Base-by-base conservation (phyloP, 1,140 invertebrate species). In the Heliconius hewitsoni region DNA sequence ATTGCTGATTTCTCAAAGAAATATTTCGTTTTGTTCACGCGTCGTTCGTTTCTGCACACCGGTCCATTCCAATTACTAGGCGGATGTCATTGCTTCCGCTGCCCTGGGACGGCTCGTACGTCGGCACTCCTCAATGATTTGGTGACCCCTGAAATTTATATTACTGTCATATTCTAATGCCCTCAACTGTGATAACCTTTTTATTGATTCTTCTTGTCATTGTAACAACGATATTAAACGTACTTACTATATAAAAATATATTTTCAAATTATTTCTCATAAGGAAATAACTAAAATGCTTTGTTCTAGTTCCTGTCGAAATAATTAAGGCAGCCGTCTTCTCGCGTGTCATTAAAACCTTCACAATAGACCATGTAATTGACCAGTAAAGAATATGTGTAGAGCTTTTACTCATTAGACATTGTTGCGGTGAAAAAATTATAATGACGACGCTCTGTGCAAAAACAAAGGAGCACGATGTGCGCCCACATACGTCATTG, bases 1-100 rank as follows among this genome's bases (percentile, higher is more conserved):
- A 71, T 71, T 71, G 9, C 18, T 39, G 34, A n/a, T 72, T 9
- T 39, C 57, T 6, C 34, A 37, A n/a, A 74, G 73, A 74, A 74
- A 74, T 46, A 74, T 74, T 37, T 11, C 30, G 5, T 39, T 77
- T 23, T 77, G 34, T 77, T 66, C 30, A 50, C 76, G 66, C 66
- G n/a, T 77, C 42, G 66, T 76, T 52, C 72, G 37, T 46, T 81
- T 79, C 77, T 85, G 83, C 87, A 83, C 83, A 82, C 80, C 81
- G 80, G 81, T 76, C 85, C 85, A 84, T 90, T 87, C 89, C 90
- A 91, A 91, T 93, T 93, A 91, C 89, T 84, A 86, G 90, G 82
- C 89, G 90, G 89, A 86, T 91, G 87, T 90, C 89, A 91, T 93
- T 92, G 91, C 91, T 91, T 93, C 91, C 90, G 90, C 82, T 82